phyloP scores from a whole-genome alignment of 2,113 vertebrate genomes.

The Stomatorhinus ivindoensis region DNA sequence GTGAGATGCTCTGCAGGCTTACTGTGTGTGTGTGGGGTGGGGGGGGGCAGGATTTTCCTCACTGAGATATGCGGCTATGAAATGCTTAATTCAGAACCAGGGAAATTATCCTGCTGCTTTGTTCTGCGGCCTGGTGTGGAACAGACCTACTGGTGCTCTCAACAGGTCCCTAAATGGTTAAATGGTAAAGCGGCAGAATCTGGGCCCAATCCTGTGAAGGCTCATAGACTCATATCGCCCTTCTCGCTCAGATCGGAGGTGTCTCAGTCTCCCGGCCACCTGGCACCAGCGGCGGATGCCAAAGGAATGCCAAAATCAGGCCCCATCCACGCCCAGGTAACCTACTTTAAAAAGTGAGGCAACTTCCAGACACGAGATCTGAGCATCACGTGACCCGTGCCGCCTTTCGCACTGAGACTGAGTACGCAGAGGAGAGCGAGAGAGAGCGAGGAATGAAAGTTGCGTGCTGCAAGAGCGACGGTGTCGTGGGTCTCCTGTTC shows the following conservation, averaged over 20 bases:
- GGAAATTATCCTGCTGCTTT: not conserved
- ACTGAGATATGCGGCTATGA: conserved; percentile 24
- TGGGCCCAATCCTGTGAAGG: not conserved
- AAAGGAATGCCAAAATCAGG: not conserved
- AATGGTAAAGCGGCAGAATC: not conserved
- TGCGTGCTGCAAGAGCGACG: not conserved
- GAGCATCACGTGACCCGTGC: conserved; percentile 13
- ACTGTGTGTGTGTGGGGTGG: not conserved
- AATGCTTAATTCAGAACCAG: not conserved
- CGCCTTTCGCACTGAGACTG: not conserved
- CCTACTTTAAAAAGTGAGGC: conserved; percentile 17
- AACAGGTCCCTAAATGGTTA: not conserved
- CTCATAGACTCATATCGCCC: not conserved
- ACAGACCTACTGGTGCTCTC: not conserved
- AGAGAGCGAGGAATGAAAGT: conserved; percentile 8
- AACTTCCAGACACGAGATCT: conserved; percentile 12
- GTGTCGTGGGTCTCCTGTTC: conserved; percentile 2
- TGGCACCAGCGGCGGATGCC: no score
- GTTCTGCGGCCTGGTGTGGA: not conserved
- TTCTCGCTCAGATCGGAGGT: not conserved
- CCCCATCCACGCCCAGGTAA: not conserved
- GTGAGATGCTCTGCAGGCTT: not conserved
- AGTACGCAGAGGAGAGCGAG: not conserved
- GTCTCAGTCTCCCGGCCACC: not conserved
- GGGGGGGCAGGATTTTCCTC: not conserved